Percentiles rank a stretch among this genome's conserved stretches.
phyloP scores from a whole-genome alignment of 2,113 vertebrate genomes.

The Mirounga angustirostris region DNA sequence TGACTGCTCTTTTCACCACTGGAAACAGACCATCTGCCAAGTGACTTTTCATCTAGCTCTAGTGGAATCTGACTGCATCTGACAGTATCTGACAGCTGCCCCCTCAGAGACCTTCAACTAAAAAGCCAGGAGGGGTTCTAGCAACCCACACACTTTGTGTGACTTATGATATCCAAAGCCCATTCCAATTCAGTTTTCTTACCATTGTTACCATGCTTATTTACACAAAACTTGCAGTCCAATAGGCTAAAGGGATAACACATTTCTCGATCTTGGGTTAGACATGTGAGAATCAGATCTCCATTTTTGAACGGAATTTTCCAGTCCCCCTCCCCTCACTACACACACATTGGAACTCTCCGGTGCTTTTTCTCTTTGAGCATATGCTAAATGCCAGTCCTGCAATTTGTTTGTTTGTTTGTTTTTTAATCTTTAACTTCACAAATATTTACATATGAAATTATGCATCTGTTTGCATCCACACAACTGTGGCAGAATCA shows the following conservation, averaged over 20 bases:
- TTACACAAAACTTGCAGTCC: conserved; percentile 94
- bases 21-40: conserved; percentile 91
- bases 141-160: conserved; percentile 92
- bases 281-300: neutral
- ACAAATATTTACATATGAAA: neutral
- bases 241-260: conserved; percentile 90
- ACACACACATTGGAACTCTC: neutral
- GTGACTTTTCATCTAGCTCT: conserved; percentile 92
- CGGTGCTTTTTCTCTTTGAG: neutral
- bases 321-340: neutral
- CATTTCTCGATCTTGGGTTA: conserved; percentile 62
- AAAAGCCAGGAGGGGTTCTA: conserved; percentile 92
- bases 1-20: conserved; percentile 92
- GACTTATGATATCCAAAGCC: conserved; percentile 93
- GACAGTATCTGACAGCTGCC: conserved; percentile 91
- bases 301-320: neutral
- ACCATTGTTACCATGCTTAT: conserved; percentile 93
- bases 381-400: neutral
- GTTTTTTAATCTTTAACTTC: neutral
- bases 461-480: neutral
- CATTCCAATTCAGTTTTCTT: conserved; percentile 93
- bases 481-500: neutral
- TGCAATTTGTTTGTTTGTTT: neutral
- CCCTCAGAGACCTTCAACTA: conserved; percentile 94
- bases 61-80: neutral